Evolutionary conservation across 2,797 vertebrate species (phyloP).

Genomic region (Phylloscopus collybita): DNA sequence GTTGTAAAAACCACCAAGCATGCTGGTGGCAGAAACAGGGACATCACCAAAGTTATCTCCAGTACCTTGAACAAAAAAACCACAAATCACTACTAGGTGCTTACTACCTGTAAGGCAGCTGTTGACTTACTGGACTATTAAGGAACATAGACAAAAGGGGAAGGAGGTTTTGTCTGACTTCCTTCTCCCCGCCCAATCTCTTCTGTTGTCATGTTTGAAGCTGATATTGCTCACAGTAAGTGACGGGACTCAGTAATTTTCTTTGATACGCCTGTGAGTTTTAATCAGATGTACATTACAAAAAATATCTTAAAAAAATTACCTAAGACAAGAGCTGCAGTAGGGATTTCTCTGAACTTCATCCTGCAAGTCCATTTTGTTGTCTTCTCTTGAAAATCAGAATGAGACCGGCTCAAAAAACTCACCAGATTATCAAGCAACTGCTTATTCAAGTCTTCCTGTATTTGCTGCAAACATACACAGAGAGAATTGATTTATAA

Average conservation of each 20-base stretch:
- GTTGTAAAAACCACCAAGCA: neutral
- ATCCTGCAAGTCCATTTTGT: constrained; percentile 84
- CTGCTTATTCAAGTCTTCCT: constrained; percentile 91
- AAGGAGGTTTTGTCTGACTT: neutral
- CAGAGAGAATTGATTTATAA: neutral
- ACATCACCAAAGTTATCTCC: neutral
- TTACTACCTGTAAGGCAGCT: neutral
- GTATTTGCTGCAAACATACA: constrained; percentile 80
- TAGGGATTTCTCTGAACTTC: constrained; percentile 92
- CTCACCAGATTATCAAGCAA: constrained; percentile 86
- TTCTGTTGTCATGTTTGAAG: neutral
- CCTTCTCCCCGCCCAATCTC: neutral
- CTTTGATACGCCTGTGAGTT: neutral
- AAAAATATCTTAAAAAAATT: neutral
- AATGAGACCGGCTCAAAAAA: constrained; percentile 86
- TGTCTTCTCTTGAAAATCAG: constrained; percentile 73
- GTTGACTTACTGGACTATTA: neutral
- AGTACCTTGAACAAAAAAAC: neutral
- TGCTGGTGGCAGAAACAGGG: neutral
- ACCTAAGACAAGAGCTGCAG: constrained; percentile 93
- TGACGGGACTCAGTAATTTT: neutral
- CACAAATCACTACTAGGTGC: neutral
- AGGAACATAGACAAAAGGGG: neutral
- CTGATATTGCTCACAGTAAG: neutral
- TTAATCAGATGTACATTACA: neutral